phyloP scores from a whole-genome alignment of 2,888 invertebrate genomes.

The Cheiracanthium punctorium region DNA sequence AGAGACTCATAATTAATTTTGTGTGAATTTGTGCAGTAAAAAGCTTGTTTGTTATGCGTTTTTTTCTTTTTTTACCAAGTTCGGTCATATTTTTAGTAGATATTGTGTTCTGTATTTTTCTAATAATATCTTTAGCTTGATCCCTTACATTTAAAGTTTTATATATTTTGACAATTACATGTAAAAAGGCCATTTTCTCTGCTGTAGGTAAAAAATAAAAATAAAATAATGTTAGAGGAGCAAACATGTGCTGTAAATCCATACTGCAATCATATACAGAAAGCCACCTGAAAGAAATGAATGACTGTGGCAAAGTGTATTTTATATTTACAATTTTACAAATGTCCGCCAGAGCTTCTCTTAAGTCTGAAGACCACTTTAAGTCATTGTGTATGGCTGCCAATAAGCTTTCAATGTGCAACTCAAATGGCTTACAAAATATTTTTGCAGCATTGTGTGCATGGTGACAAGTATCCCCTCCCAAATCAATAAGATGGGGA shows the following conservation, averaged over 20 bases:
- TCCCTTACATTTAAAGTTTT: background rate
- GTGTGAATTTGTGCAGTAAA: constrained; percentile 5
- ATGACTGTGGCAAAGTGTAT: background rate
- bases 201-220: constrained; percentile 16
- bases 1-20: background rate
- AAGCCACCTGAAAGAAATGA: background rate
- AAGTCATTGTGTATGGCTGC: background rate
- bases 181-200: constrained; percentile 4
- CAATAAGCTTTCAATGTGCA: background rate
- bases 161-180: constrained; percentile 16
- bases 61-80: background rate
- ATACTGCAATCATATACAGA: background rate
- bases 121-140: constrained; percentile 3
- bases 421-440: background rate
- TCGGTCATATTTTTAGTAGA: constrained; percentile 19
- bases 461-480: background rate
- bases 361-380: background rate
- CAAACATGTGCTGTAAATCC: too few relatives aligned
- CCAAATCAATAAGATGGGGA: too few relatives aligned
- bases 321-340: background rate
- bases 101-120: background rate
- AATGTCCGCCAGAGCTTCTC: background rate
- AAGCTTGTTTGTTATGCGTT: background rate
- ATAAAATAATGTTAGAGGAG: too few relatives aligned
- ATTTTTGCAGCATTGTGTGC: background rate